A percentile compares a stretch with the other conserved stretches of the same genome.
These are phyloP conservation scores for Drosophila littoralis DNA, from an alignment of 1,140 invertebrate genomes.

Conservation along the genomic window DNA sequence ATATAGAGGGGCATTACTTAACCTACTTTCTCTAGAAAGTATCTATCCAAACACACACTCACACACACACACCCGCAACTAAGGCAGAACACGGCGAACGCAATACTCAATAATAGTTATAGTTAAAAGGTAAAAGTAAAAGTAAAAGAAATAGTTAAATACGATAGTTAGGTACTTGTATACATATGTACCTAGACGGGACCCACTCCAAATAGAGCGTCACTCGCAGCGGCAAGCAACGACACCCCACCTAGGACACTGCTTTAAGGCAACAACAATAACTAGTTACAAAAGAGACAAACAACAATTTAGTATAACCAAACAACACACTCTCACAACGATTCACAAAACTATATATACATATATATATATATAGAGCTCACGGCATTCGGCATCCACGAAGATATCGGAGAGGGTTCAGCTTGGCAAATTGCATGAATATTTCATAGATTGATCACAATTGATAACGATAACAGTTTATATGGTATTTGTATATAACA, in stretches of 20 bases:
- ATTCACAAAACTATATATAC: not conserved
- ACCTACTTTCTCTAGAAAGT: constrained; percentile 1
- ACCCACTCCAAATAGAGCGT: constrained; percentile 60
- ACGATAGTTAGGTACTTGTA: constrained; percentile 53
- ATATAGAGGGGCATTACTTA: constrained; percentile 44
- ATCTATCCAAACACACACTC: not conserved
- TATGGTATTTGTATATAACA: constrained; percentile 43
- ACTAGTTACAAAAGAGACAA: constrained; percentile 50
- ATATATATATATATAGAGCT: constrained; percentile 7
- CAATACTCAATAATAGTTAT: constrained; percentile 32
- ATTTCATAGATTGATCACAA: constrained; percentile 18
- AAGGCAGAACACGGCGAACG: constrained; percentile 3
- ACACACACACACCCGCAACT: not conserved
- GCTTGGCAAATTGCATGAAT: constrained; percentile 23
- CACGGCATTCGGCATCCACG: constrained; percentile 17
- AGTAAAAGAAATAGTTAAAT: constrained; percentile 9
- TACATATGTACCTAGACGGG: constrained; percentile 52
- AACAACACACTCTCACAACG: not conserved
- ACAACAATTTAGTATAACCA: constrained; percentile 32
- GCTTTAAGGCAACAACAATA: constrained; percentile 74
- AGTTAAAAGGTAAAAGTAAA: not conserved
- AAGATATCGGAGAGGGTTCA: constrained; percentile 19
- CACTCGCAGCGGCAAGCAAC: constrained; percentile 73
- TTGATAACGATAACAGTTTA: constrained; percentile 26
- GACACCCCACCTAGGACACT: constrained; percentile 80